Evolutionary conservation across 2,113 vertebrate genomes (phyloP), one percentile per base, ranked within the genome.

Genomic region (Dolichotis patagonum): DNA sequence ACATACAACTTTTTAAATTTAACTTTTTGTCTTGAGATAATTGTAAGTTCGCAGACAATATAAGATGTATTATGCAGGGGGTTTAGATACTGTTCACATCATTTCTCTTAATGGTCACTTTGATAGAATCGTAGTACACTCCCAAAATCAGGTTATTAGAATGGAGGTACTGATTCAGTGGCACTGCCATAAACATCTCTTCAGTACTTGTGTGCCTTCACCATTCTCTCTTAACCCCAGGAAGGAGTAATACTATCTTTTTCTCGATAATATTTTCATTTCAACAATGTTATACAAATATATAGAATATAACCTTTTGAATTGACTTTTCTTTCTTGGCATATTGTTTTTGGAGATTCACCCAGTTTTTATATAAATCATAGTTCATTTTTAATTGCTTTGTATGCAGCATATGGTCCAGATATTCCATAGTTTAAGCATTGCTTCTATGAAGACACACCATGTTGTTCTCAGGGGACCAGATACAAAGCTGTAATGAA

Each of bases 31-130:
- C 93, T 65, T 78, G 69, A 87, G 73, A 35, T 58, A 52, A 73
- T 62, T 80, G 6, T 7, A 49, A 11, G 49, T 58, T 86, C 19
- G 13, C 14, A 19, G 19, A 10, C 24, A 82, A 65, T 13, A 0
- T 60, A 30, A 75, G 65, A 85, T 38, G 17, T 49, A 38, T 41
- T 30, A 63, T 5, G 12, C 19, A 56, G 26, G 58, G 5, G 26
- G 75, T 1, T 30, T 24, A 1, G n/a, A 9, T 35, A 5, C 46
- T 10, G 0, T 22, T 30, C 58, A 20, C 5, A 1, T 30, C 32
- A 3, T 54, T 67, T 49, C 8, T 49, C 4, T 20, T 1, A 8
- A 0, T 71, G 22, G 13, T 30, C 2, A 77, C 35, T 4, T 14
- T 30, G 8, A 49, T 41, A 77, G 14, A 77, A 77, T 77, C 28